Base-by-base conservation (phyloP, 2,888 invertebrate species). In the Microplitis manilae region DNA sequence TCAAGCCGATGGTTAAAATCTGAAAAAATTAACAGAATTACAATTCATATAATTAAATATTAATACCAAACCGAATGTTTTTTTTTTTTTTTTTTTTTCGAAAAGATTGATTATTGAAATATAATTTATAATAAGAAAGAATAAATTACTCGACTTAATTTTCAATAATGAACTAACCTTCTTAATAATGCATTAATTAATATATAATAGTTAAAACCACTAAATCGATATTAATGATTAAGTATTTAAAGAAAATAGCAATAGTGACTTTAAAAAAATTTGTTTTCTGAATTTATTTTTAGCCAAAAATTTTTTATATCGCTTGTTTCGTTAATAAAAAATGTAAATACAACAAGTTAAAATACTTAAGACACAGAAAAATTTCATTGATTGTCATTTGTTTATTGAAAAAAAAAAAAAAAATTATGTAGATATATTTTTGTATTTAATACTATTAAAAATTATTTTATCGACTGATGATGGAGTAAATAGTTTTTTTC, bases 391-490 rank as follows among this genome's bases (percentile, higher is more conserved):
- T n/a, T 61, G 41, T 41, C 61, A 15, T 61, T 61, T 61, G 0
- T 61, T 61, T 13, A 9, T 9, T 17, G 4, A n/a, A n/a, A n/a
- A n/a, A 61, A 13, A 61, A 61, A 15, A 13, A 61, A n/a, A 8
- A 5, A 15, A 1, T 20, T 20, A 20, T 20, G 20, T 20, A 20
- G 20, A 20, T 20, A 20, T 20, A 20, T 20, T 20, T 20, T 15
- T 61, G 61, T 2, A 13, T 61, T 15, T 15, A 61, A 15, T 61
- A 9, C 17, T 13, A 61, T n/a, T 8, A 15, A 15, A 61, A 61
- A 61, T 13, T 61, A 61, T 17, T 61, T 61, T 61, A 61, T 61
- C 61, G 61, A 61, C 61, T 61, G 61, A 15, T 61, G n/a, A 17
- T 61, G 8, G 17, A 61, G n/a, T 17, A 61, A 41, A 41, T 41